phyloP scores from a whole-genome alignment of 2,113 vertebrate genomes.

The Tragulus kanchil region DNA sequence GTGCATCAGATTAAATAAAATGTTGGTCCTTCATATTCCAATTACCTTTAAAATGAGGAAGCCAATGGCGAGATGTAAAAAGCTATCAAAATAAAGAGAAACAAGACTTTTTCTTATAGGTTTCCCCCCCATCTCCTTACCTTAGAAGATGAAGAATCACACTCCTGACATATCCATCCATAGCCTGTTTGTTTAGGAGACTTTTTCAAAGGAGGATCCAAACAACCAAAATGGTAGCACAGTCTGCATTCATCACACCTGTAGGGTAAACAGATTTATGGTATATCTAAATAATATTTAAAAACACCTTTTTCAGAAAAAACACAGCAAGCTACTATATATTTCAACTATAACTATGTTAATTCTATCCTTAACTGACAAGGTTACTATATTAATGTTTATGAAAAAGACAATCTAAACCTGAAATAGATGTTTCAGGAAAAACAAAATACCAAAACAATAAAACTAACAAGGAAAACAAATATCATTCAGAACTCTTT shows the following conservation, averaged over 20 bases:
- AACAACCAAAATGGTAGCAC: conserved; percentile 98
- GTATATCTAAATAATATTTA: conserved; percentile 63
- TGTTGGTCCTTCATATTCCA: neutral
- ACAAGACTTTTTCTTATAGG: neutral
- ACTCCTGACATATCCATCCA: conserved; percentile 99
- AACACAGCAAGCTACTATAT: neutral
- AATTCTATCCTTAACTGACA: conserved; percentile 49
- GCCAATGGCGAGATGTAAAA: neutral
- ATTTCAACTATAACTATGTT: conserved; percentile 12
- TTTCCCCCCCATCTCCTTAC: conserved; percentile 88
- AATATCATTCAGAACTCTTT: conserved; percentile 61
- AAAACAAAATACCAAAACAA: conserved; percentile 61
- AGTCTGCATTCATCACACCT: conserved; percentile 98
- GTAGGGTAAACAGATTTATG: conserved; percentile 82
- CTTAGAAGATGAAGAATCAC: conserved; percentile 98
- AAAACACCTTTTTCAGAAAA: conserved; percentile 25
- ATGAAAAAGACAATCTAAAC: conserved; percentile 67
- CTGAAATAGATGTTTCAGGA: conserved; percentile 69
- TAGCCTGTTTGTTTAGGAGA: conserved; percentile 99
- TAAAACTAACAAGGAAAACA: conserved; percentile 60
- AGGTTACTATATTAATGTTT: conserved; percentile 59
- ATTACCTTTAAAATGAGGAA: conserved; percentile 31
- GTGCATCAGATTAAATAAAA: conserved; percentile 48
- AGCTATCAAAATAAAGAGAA: conserved; percentile 16
- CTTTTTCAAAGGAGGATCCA: conserved; percentile 99